Percentiles rank a stretch among this genome's conserved stretches.
Evolutionary conservation across 2,797 vertebrate genomes (phyloP).

Genomic region (Allobates femoralis): DNA sequence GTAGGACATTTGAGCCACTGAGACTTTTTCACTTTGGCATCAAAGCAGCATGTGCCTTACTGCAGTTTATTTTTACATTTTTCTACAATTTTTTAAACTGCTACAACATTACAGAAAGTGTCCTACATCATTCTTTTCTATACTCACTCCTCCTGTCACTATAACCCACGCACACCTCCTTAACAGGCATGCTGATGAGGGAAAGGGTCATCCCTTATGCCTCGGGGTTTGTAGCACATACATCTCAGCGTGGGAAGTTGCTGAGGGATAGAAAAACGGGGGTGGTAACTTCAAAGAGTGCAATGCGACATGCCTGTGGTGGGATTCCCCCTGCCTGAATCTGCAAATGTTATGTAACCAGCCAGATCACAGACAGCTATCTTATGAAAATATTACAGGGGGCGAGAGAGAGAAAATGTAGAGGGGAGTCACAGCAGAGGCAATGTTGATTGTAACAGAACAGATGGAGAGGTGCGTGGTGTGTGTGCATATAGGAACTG

Average conservation of each 20-base stretch:
- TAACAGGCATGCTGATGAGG: conserved; percentile 42
- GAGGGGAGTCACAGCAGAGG: conserved; percentile 2
- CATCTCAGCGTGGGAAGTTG: conserved; percentile 60
- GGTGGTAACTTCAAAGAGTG: conserved; percentile 55
- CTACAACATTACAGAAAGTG: conserved; percentile 23
- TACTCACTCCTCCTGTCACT: conserved; percentile 52
- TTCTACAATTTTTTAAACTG: background rate
- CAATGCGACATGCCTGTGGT: conserved; percentile 52
- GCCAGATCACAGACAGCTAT: conserved; percentile 36
- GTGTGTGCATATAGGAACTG: background rate
- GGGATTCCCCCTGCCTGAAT: conserved; percentile 57
- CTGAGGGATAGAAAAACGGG: conserved; percentile 52
- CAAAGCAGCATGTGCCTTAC: background rate
- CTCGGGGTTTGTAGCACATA: conserved; percentile 48
- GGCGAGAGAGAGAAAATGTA: conserved; percentile 4
- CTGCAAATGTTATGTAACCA: conserved; percentile 52
- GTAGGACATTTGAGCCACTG: background rate
- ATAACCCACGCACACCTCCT: conserved; percentile 49
- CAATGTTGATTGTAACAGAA: background rate
- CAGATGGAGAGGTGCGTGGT: background rate
- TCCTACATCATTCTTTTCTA: conserved; percentile 35
- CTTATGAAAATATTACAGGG: conserved; percentile 39
- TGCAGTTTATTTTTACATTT: conserved; percentile 9
- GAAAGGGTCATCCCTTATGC: conserved; percentile 58
- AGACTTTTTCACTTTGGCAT: background rate